Evolutionary conservation across 1,140 invertebrate species (phyloP), one percentile per base, ranked within the genome.

Genomic region (Lanistes nyassanus): DNA sequence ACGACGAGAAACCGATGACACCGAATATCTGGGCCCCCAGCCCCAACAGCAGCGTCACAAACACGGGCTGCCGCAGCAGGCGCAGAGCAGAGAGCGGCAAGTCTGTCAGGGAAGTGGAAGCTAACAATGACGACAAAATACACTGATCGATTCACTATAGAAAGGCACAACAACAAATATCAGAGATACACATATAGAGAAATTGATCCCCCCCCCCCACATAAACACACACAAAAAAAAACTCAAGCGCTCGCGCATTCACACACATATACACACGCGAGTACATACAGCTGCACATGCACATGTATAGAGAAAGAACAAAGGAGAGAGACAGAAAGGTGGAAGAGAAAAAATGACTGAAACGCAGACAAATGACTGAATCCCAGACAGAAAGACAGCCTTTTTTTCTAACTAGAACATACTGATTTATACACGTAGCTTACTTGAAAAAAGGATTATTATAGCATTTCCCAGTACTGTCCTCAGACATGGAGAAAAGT

Each of bases 181-280:
- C 5, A 6, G 6, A 34, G 3, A 36, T 34, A 21, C 62, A 65
- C n/a, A 62, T 31, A 4, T 31, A 62, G n/a, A n/a, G n/a, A n/a
- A n/a, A n/a, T n/a, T n/a, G n/a, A n/a, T n/a, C n/a, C n/a, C n/a
- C n/a, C n/a, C n/a, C n/a, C n/a, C n/a, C n/a, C 53, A 55, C 53
- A 55, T n/a, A 55, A 13, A n/a, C 53, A 55, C 53, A 55, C 58
- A 62, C 58, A 62, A n/a, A n/a, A n/a, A 62, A n/a, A 62, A n/a
- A 62, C 58, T 29, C 58, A 62, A n/a, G 34, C 62, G 34, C 19
- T 65, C 62, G 11, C 62, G 34, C 62, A 31, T 36, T 9, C 62
- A 31, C 62, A 31, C 62, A 31, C 62, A 31, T 36, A 31, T 36
- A 65, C 62, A 65, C 62, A 65, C 62, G 37, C 62, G 37, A 29